Percentiles rank a stretch among this genome's conserved stretches.
These are phyloP conservation scores for Eurytoma californica DNA, from an alignment of 2,888 invertebrate genomes.

Conservation along the genomic window DNA sequence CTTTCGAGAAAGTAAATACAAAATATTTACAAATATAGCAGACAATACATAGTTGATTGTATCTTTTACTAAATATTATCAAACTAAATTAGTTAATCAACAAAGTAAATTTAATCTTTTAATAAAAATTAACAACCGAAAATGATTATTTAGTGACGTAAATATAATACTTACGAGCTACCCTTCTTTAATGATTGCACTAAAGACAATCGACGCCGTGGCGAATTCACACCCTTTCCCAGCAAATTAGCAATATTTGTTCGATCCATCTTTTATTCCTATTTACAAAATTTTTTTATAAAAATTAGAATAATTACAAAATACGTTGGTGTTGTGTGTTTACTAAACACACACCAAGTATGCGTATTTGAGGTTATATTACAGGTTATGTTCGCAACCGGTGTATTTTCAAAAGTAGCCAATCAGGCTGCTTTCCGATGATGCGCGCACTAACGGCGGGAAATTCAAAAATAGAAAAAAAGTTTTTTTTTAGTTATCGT, in stretches of 20 bases:
- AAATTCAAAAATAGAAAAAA: background rate
- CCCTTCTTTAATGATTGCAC: constrained; percentile 71
- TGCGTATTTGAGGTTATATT: background rate
- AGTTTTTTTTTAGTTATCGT: background rate
- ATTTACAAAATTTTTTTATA: background rate
- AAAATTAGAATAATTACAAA: background rate
- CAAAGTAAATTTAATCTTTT: background rate
- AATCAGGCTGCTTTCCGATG: background rate
- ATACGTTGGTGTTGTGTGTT: background rate
- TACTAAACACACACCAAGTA: constrained; percentile 20
- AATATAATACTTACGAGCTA: constrained; percentile 65
- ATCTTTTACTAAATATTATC: too few relatives aligned
- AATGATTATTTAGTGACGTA: background rate
- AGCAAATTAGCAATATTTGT: constrained; percentile 60
- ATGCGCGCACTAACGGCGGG: background rate
- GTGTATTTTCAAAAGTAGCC: constrained; percentile 28
- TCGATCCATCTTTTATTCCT: constrained; percentile 62
- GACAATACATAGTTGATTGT: too few relatives aligned
- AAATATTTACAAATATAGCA: too few relatives aligned
- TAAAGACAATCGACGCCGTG: constrained; percentile 70
- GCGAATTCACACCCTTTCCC: constrained; percentile 64
- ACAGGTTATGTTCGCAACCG: constrained; percentile 23
- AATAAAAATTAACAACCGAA: constrained; percentile 25
- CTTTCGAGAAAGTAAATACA: too few relatives aligned
- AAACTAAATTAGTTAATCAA: background rate